A percentile compares a stretch with the other conserved stretches of the same genome.
phyloP scores from a whole-genome alignment of 2,888 invertebrate genomes.

The Anaspis maculata region DNA sequence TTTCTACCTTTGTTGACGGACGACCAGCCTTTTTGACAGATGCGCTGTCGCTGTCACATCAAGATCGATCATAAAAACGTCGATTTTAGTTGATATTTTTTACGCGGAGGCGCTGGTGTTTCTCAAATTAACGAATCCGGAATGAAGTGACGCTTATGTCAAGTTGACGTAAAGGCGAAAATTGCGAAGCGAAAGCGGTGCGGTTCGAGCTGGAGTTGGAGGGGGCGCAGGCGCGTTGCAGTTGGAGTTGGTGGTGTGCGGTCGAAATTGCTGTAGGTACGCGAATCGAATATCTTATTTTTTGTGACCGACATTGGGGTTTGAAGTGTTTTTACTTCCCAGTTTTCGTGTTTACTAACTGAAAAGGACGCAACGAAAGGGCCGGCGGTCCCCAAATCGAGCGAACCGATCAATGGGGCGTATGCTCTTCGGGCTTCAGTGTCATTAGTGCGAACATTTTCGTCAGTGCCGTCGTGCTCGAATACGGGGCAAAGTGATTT shows the following conservation, averaged over 20 bases:
- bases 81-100: constrained; percentile 39
- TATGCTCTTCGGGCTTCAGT: constrained; percentile 30
- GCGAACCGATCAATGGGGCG: constrained; percentile 31
- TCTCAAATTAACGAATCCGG: no score
- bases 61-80: constrained; percentile 34
- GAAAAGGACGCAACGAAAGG: no score
- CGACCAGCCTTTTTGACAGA: constrained; percentile 22
- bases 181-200: no score
- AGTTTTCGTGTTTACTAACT: no score
- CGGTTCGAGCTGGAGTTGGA: not conserved
- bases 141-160: no score
- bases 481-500: constrained; percentile 2
- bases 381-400: constrained; percentile 2
- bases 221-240: constrained; percentile 7
- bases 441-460: constrained; percentile 17
- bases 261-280: constrained; percentile 33
- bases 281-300: constrained; percentile 27
- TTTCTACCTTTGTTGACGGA: constrained; percentile 9
- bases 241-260: constrained; percentile 18
- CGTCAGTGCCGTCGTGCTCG: constrained; percentile 3
- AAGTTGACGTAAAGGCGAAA: no score
- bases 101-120: constrained; percentile 35
- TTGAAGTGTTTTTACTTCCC: constrained; percentile 8
- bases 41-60: no score
- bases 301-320: constrained; percentile 13